Conservation (phyloP, 1,140 invertebrate genomes). For the Piezodorus guildinii region DNA sequence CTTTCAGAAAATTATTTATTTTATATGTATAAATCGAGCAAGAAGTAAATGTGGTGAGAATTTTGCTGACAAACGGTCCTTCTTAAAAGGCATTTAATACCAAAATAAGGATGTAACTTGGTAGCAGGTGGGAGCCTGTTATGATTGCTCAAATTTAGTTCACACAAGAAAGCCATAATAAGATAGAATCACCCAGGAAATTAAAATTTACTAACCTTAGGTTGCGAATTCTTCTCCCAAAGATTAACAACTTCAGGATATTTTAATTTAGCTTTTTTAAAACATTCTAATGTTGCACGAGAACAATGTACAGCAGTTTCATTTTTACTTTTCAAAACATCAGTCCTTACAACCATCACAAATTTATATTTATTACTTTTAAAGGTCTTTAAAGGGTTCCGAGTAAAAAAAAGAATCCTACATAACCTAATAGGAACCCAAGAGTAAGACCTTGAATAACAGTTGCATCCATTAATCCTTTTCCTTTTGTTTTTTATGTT, state of each 20-base stretch:
- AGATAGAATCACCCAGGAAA: too few relatives aligned
- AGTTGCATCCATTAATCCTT: not conserved
- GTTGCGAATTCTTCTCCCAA: constrained; percentile 70
- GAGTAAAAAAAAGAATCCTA: not conserved
- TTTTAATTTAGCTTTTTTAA: constrained; percentile 49
- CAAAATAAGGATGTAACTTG: too few relatives aligned
- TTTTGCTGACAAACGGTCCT: too few relatives aligned
- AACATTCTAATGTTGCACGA: constrained; percentile 75
- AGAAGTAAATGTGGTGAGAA: too few relatives aligned
- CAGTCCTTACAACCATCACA: constrained; percentile 74
- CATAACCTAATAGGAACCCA: constrained; percentile 1
- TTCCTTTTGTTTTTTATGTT: not conserved
- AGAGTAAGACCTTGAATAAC: not conserved
- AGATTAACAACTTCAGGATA: constrained; percentile 49
- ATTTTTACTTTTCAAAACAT: constrained; percentile 87
- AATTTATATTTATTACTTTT: constrained; percentile 45
- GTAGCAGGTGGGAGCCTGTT: too few relatives aligned
- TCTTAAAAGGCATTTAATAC: too few relatives aligned
- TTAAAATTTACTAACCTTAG: constrained; percentile 45
- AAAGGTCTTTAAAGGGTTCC: not conserved
- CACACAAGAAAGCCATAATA: too few relatives aligned
- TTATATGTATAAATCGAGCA: too few relatives aligned
- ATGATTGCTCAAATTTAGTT: too few relatives aligned
- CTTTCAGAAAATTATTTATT: too few relatives aligned
- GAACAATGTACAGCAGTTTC: constrained; percentile 76